These are phyloP conservation scores for Delphinus delphis DNA, from an alignment of 2,113 vertebrate genomes.

Conservation along the genomic window DNA sequence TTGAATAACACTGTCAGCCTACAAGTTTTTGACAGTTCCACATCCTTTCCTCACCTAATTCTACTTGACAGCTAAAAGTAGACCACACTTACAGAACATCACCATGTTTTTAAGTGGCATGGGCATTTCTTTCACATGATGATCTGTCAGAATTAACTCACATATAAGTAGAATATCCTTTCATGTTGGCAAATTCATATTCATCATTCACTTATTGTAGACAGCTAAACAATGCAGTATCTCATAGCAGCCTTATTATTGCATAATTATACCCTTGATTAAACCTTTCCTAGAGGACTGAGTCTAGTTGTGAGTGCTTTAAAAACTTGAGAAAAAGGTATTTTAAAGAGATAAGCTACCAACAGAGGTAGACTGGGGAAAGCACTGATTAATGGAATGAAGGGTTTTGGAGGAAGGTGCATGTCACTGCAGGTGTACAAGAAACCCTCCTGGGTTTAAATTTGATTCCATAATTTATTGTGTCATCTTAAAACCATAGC, in stretches of 20 bases:
- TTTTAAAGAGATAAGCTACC: not conserved
- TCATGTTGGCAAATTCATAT: not conserved
- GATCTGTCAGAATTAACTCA: constrained; percentile 33
- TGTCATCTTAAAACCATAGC: not conserved
- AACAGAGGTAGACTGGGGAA: rapidly evolving
- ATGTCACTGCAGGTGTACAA: not conserved
- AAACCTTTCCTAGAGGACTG: not conserved
- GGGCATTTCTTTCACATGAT: constrained; percentile 17
- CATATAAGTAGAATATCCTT: not conserved
- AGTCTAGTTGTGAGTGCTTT: not conserved
- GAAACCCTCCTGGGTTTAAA: not conserved
- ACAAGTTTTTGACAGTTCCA: not conserved
- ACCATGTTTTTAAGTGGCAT: not conserved
- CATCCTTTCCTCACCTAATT: not conserved
- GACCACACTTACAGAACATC: not conserved
- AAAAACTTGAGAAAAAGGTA: not conserved
- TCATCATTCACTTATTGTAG: not conserved
- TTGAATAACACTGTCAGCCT: not conserved
- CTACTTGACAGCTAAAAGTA: not conserved
- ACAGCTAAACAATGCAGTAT: not conserved
- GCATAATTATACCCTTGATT: not conserved
- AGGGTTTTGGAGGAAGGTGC: not conserved
- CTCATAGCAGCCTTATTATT: not conserved
- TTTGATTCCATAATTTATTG: not conserved
- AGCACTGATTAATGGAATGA: rapidly evolving